These are phyloP conservation scores for Watsonalla binaria DNA, from an alignment of 2,888 invertebrate genomes.

Conservation along the genomic window DNA sequence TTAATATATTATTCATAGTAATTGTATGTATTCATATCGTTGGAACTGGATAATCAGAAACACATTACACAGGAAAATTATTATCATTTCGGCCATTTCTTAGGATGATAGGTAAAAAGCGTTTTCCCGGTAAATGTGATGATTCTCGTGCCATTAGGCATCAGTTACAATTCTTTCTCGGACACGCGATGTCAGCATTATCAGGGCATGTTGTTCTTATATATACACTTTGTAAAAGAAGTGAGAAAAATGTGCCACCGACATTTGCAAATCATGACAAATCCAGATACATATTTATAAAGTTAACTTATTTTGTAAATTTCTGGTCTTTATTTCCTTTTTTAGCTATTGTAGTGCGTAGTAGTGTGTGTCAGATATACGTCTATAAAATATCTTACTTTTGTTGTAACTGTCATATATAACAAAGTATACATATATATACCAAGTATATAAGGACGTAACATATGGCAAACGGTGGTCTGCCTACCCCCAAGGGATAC, in stretches of 20 bases:
- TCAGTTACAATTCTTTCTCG: slow-evolving; percentile 66
- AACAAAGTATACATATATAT: too few relatives aligned
- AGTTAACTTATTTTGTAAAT: too few relatives aligned
- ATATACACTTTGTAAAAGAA: slow-evolving; percentile 4
- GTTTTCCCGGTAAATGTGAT: slow-evolving; percentile 65
- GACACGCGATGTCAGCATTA: slow-evolving; percentile 75
- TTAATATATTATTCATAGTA: background rate
- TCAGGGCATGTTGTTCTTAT: slow-evolving; percentile 42
- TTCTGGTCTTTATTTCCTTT: too few relatives aligned
- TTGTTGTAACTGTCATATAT: too few relatives aligned
- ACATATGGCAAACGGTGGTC: too few relatives aligned
- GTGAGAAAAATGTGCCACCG: background rate
- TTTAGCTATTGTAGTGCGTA: too few relatives aligned
- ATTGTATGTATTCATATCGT: slow-evolving; percentile 12
- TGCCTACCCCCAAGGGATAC: too few relatives aligned
- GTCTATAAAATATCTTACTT: too few relatives aligned
- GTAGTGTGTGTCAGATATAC: too few relatives aligned
- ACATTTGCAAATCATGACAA: background rate
- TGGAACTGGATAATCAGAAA: slow-evolving; percentile 49
- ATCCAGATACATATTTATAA: too few relatives aligned
- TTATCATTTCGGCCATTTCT: slow-evolving; percentile 51
- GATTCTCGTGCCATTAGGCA: slow-evolving; percentile 70
- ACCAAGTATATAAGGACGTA: too few relatives aligned
- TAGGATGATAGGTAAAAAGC: slow-evolving; percentile 63
- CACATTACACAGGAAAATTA: slow-evolving; percentile 49